A percentile compares a stretch with the other conserved stretches of the same genome.
Evolutionary conservation across 2,113 vertebrate genomes (phyloP).

Genomic region (Otocyon megalotis): DNA sequence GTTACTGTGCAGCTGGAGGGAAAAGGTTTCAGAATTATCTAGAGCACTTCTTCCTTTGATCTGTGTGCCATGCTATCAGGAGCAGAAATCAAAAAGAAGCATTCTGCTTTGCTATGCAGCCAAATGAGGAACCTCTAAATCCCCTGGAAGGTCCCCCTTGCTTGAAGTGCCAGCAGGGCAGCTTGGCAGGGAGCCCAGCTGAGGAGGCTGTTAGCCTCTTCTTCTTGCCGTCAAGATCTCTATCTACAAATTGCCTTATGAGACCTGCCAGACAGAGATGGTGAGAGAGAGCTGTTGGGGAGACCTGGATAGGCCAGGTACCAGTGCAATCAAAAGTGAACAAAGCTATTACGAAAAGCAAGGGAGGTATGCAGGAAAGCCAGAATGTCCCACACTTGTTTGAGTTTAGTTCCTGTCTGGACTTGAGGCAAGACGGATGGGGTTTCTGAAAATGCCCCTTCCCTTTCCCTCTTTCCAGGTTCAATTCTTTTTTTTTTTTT

Average conservation of each 20-base stretch:
- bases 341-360: background rate
- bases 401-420: slow-evolving; percentile 29
- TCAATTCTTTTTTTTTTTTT: too few relatives aligned
- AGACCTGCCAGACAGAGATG: background rate
- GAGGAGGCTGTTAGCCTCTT: slow-evolving; percentile 18
- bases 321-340: background rate
- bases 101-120: slow-evolving; percentile 16
- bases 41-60: slow-evolving; percentile 59
- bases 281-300: background rate
- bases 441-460: background rate
- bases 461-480: background rate
- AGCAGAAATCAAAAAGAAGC: slow-evolving; percentile 59
- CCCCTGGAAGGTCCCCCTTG: slow-evolving; percentile 8
- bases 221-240: slow-evolving; percentile 19
- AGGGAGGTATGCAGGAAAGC: background rate
- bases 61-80: slow-evolving; percentile 58
- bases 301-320: background rate
- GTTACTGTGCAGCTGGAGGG: background rate
- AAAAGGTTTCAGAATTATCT: background rate
- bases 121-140: slow-evolving; percentile 50
- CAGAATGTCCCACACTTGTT: background rate
- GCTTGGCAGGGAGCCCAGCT: slow-evolving; percentile 27
- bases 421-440: background rate
- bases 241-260: slow-evolving; percentile 9
- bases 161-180: background rate